Evolutionary conservation across 2,888 invertebrate genomes (phyloP), one percentile per base, ranked within the genome.

Genomic region (Caenorhabditis angaria): DNA sequence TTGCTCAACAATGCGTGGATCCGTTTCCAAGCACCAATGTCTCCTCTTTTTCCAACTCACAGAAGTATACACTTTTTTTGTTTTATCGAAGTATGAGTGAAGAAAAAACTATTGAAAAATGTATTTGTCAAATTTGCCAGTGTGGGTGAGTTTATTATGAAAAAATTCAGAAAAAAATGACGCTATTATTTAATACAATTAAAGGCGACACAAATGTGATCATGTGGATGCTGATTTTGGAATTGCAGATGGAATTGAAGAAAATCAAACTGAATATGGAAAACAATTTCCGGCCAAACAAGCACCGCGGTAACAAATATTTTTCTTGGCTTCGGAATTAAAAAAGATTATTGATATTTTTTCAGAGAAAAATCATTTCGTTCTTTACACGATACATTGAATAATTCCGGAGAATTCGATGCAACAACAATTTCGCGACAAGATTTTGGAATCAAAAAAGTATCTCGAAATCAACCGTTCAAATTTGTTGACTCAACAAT

Each of bases 71-170:
- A 5, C 18, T 35, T 12, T 28, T 27, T 59, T 47, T 48, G n/a
- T 22, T 0, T 8, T n/a, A 51, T 61, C 25, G 48, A 24, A 10
- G 3, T 41, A 41, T 41, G 24, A 50, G 12, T n/a, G 22, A 54
- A 28, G 20, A 29, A n/a, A 47, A 41, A 47, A 27, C 65, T 14
- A 57, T 62, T 1, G 78, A 79, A 48, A 77, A 72, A 61, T 79
- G 79, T 53, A 79, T 79, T 53, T 79, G 79, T 20, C 71, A 79
- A 65, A 79, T 79, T 48, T 79, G 79, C 50, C 67, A 75, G 48
- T 80, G 79, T 67, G 79, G 79, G 79, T 79, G 24, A 32, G 73
- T 68, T 56, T n/a, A n/a, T n/a, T n/a, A n/a, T n/a, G n/a, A n/a
- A n/a, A 25, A 10, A 24, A 32, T 24, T n/a, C 28, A 10, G 10